Evolutionary conservation across 2,113 vertebrate genomes (phyloP).

Genomic region (Motacilla alba): DNA sequence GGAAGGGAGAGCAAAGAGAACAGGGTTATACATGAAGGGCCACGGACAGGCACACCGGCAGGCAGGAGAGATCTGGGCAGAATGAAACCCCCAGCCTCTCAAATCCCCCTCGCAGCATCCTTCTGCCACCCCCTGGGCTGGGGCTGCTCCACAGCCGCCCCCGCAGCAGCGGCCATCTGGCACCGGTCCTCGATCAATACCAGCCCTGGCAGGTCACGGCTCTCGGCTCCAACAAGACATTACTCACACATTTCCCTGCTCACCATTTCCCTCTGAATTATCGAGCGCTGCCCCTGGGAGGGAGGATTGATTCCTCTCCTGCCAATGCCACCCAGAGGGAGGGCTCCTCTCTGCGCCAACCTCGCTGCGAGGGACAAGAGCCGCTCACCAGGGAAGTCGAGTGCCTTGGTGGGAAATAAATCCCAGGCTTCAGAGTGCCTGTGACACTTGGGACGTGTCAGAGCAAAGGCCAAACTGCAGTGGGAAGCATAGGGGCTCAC

Average conservation of each 20-base stretch:
- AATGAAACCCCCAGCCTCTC: not conserved
- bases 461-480: not conserved
- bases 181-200: constrained; percentile 8
- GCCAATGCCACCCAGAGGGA: not conserved
- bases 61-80: not conserved
- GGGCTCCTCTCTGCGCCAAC: not conserved
- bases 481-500: rapidly evolving
- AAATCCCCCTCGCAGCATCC: not conserved
- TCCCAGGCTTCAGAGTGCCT: not conserved
- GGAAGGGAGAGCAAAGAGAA: constrained; percentile 73
- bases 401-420: not conserved
- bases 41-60: not conserved
- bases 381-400: not conserved
- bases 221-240: constrained; percentile 19
- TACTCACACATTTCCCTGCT: constrained; percentile 27
- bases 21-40: constrained; percentile 46
- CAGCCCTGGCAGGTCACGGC: constrained; percentile 31
- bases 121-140: not conserved
- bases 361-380: not conserved
- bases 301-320: constrained; percentile 40
- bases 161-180: constrained; percentile 13
- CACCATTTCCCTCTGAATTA: constrained; percentile 47
- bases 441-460: rapidly evolving
- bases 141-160: not conserved
- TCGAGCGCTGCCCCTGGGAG: constrained; percentile 27